Conservation (phyloP, 2,888 invertebrate species). For the Seira ritae region DNA sequence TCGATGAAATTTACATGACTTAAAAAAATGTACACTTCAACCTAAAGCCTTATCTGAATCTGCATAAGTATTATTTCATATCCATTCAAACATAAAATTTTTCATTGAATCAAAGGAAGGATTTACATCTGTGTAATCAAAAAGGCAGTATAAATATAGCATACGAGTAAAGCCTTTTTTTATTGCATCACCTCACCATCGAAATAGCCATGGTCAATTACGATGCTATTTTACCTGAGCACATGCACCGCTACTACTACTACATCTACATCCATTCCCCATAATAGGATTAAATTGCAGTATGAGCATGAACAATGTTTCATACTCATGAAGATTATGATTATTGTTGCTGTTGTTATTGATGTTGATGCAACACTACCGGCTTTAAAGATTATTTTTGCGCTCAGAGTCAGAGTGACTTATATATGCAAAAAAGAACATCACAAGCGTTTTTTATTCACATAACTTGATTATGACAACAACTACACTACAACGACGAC, state of each 20-base stretch:
- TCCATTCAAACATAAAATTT: conserved; percentile 5
- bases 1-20: neutral
- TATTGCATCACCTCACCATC: conserved; percentile 2
- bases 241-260: neutral
- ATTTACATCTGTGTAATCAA: neutral
- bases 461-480: no score
- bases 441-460: no score
- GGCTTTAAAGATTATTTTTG: no score
- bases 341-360: no score
- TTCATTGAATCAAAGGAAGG: neutral
- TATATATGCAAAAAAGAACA: no score
- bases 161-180: neutral
- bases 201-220: conserved; percentile 35
- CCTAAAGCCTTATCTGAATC: neutral
- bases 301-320: neutral
- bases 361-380: no score
- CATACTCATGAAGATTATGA: no score
- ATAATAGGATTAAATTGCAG: neutral
- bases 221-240: neutral
- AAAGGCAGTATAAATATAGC: neutral
- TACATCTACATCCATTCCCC: neutral
- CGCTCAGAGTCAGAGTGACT: no score
- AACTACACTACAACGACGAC: no score
- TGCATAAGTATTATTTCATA: neutral
- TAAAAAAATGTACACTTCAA: neutral